phyloP scores from a whole-genome alignment of 1,140 invertebrate genomes.

The Telenomus remus region DNA sequence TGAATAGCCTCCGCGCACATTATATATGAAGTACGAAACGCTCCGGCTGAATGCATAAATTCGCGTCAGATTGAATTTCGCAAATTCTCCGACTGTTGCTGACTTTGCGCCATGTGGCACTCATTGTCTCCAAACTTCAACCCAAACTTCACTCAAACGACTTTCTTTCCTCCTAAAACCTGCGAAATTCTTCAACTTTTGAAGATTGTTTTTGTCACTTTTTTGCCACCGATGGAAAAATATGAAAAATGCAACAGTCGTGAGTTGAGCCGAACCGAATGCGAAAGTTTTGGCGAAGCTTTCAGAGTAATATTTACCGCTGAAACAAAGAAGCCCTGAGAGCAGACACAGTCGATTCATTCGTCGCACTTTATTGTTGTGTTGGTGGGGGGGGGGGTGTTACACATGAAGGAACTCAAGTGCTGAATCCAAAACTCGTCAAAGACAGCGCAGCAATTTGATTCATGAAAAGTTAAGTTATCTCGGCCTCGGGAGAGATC shows the following conservation, averaged over 20 bases:
- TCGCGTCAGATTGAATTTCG: conserved; percentile 20
- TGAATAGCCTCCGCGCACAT: conserved; percentile 14
- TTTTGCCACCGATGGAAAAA: too few relatives aligned
- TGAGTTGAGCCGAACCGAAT: not conserved
- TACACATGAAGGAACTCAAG: conserved; percentile 22
- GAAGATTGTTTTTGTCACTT: too few relatives aligned
- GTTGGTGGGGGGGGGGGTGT: conserved; percentile 4
- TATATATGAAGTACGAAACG: conserved; percentile 19
- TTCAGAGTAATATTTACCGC: conserved; percentile 16
- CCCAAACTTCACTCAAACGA: too few relatives aligned
- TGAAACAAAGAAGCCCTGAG: conserved; percentile 31
- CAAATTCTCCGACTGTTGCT: conserved; percentile 13
- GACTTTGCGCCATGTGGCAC: conserved; percentile 15
- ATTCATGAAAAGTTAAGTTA: conserved; percentile 52
- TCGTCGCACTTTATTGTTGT: conserved; percentile 30
- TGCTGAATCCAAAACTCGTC: conserved; percentile 43
- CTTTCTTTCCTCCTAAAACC: too few relatives aligned
- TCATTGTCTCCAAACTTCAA: conserved; percentile 25
- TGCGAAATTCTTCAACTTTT: too few relatives aligned
- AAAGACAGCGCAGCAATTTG: conserved; percentile 45
- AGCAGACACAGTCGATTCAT: conserved; percentile 5
- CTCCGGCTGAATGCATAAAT: conserved; percentile 18
- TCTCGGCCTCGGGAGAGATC: conserved; percentile 56
- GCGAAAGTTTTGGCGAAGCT: conserved; percentile 16
- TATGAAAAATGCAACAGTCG: too few relatives aligned